Percentiles rank a stretch among this genome's conserved stretches.
Evolutionary conservation across 2,797 vertebrate species (phyloP).

Genomic region (Acropternis orthonyx): DNA sequence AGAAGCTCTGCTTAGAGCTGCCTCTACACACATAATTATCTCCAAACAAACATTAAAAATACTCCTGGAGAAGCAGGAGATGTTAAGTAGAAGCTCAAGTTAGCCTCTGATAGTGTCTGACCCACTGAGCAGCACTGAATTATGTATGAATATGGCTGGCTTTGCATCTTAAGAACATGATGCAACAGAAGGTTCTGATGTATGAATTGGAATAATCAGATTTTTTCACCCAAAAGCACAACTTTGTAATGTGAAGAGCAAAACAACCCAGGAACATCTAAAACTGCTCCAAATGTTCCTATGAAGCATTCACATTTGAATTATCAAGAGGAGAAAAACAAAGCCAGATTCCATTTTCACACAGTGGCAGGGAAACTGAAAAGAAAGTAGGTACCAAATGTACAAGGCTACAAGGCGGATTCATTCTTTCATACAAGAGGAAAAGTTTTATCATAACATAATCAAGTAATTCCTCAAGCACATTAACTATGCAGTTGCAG

Average conservation of each 20-base stretch:
- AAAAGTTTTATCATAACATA: neutral
- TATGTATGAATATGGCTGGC: neutral
- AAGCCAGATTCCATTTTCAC: neutral
- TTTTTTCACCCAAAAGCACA: neutral
- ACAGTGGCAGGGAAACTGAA: neutral
- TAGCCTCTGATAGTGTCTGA: slow-evolving; percentile 36
- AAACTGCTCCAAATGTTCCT: neutral
- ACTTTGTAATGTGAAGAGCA: neutral
- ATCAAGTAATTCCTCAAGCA: neutral
- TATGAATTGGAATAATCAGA: neutral
- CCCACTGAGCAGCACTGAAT: neutral
- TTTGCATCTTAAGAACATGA: slow-evolving; percentile 26
- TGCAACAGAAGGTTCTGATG: neutral
- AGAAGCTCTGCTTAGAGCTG: neutral
- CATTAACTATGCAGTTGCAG: neutral
- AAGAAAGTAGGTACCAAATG: neutral
- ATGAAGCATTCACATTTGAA: neutral
- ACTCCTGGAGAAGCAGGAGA: neutral
- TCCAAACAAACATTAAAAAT: slow-evolving; percentile 38
- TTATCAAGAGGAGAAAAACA: neutral
- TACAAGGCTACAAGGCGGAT: neutral
- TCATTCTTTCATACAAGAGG: neutral
- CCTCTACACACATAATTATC: slow-evolving; percentile 5
- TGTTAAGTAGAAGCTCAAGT: neutral
- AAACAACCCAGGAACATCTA: neutral